Base-by-base conservation (phyloP, 2,113 vertebrate genomes). In the Sylvia atricapilla region DNA sequence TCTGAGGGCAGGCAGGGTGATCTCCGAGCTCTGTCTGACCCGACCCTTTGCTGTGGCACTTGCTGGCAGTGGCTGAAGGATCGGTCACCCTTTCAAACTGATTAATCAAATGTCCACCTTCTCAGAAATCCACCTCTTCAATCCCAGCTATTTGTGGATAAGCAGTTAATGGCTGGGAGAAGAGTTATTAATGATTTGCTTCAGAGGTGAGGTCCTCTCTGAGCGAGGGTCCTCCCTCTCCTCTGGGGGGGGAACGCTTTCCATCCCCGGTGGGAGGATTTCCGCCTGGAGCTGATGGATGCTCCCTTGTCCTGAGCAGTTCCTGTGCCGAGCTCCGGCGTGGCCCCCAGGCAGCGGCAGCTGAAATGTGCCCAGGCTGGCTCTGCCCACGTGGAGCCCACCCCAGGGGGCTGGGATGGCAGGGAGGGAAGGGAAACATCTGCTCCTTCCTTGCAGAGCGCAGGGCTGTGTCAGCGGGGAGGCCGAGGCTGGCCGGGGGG, bases 371-470 rank as follows among this genome's bases (percentile, higher is more conserved):
- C 87, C 89, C 68, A 47, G 33, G 74, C 94, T 55, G 53, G 30
- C 53, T 55, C 18, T 95, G 91, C 91, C 87, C 60, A 70, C 89
- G 14, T 9, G 68, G 77, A 94, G 89, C 87, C 89, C 91, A 87
- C 59, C 77, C 33, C 2, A 5, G 68, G 73, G 3, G 6, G 35
- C 84, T 87, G 64, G 21, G 85, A 81, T 41, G 46, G 9, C 43
- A 78, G 78, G 74, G 49, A 44, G 66, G 63, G 64, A 60, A 79
- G 74, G 21, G 88, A 87, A 91, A 94, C 78, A 69, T 91, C 84
- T 94, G 94, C 74, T 68, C 24, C 39, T 49, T 82, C 63, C 55
- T 67, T 14, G 23, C 1, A 1, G 66, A 87, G 43, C 9, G 2
- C 35, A 10, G 41, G 87, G 60, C 63, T 68, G 46, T 33, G 28